A percentile compares a stretch with the other conserved stretches of the same genome.
Conservation (phyloP, 2,113 vertebrate genomes). For the Phrynocephalus versicolor region DNA sequence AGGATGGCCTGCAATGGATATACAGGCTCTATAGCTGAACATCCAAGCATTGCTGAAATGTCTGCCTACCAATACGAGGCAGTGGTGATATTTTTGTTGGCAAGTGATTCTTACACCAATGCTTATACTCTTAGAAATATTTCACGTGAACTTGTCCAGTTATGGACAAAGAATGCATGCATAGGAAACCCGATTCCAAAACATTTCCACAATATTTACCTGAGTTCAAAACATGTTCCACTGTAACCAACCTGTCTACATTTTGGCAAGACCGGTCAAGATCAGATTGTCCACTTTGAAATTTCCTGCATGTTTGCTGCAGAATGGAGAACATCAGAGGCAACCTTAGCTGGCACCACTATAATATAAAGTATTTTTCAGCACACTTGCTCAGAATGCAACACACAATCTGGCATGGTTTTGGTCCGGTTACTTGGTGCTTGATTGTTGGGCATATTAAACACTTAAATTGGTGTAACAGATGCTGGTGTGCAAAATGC, state of each 20-base stretch:
- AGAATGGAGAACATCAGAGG: neutral
- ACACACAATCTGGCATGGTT: neutral
- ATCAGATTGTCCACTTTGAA: neutral
- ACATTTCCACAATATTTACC: neutral
- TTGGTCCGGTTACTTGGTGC: neutral
- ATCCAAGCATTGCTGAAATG: neutral
- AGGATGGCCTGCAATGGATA: neutral
- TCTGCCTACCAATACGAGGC: neutral
- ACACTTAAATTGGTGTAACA: neutral
- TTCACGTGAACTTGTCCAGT: neutral
- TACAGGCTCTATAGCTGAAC: neutral
- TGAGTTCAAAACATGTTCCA: neutral
- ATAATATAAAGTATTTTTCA: neutral
- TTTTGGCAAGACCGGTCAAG: neutral
- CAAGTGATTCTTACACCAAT: neutral
- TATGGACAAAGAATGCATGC: neutral
- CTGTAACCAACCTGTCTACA: neutral
- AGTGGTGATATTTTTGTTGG: neutral
- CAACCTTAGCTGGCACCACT: neutral
- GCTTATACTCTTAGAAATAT: neutral
- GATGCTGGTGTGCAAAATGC: slow-evolving; percentile 4
- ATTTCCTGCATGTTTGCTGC: neutral
- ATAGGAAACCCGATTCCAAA: neutral
- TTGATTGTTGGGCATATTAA: neutral
- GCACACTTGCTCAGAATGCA: neutral